phyloP scores from a whole-genome alignment of 2,113 vertebrate species.

The Noturus placidus region DNA sequence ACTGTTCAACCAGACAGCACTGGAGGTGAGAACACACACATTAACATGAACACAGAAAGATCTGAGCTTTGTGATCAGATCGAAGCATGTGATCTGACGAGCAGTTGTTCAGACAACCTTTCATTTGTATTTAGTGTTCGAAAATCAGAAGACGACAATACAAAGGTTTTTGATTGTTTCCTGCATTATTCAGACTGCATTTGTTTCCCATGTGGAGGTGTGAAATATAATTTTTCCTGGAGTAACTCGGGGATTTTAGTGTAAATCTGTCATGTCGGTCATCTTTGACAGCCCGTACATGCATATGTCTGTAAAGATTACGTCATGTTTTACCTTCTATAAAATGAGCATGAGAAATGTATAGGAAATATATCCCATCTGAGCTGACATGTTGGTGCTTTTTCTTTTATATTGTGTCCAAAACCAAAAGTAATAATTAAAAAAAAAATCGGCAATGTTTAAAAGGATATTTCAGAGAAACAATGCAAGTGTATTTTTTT shows the following conservation, averaged over 20 bases:
- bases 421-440: background rate
- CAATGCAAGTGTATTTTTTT: background rate
- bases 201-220: background rate
- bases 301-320: background rate
- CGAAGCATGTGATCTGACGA: background rate
- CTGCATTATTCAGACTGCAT: background rate
- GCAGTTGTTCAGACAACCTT: background rate
- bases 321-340: background rate
- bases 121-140: background rate
- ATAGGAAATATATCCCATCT: background rate
- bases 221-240: background rate
- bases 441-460: background rate
- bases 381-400: background rate
- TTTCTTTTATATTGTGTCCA: background rate
- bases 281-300: background rate
- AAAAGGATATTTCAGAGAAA: background rate
- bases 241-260: background rate
- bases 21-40: slow-evolving; percentile 70
- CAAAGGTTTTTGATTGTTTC: background rate
- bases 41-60: background rate
- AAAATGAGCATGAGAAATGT: background rate
- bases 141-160: background rate
- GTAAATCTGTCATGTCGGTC: background rate
- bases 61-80: background rate
- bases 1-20: slow-evolving; percentile 81